Evolutionary conservation across 2,888 invertebrate species (phyloP).

Genomic region (Subacronicta megacephala): DNA sequence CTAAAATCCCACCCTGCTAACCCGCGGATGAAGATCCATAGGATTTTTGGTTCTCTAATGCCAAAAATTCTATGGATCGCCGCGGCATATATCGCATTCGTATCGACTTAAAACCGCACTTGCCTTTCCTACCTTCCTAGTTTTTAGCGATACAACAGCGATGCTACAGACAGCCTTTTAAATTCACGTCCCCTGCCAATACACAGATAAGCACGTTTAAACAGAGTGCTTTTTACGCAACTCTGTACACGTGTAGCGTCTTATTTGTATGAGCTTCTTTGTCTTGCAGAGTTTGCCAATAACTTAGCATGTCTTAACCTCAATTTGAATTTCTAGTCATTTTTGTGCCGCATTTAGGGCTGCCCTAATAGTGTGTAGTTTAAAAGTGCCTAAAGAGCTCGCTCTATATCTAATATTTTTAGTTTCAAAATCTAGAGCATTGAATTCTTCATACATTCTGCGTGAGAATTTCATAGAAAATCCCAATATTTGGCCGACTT

Average conservation of each 20-base stretch:
- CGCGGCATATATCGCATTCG: too few species aligned
- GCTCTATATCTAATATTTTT: too few species aligned
- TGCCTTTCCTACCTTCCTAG: too few species aligned
- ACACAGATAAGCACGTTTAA: conserved; percentile 45
- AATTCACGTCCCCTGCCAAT: conserved; percentile 29
- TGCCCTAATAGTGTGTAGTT: neutral
- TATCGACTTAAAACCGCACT: too few species aligned
- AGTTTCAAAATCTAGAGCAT: too few species aligned
- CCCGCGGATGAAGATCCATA: too few species aligned
- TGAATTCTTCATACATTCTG: too few species aligned
- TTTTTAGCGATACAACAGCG: conserved; percentile 1
- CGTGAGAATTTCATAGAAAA: too few species aligned
- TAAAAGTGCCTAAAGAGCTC: neutral
- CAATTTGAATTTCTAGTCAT: conserved; percentile 36
- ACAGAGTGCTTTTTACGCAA: conserved; percentile 50
- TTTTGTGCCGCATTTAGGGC: conserved; percentile 26
- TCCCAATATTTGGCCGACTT: too few species aligned
- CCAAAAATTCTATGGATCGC: too few species aligned
- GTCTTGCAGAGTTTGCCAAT: conserved; percentile 50
- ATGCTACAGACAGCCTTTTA: neutral
- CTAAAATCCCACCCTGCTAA: too few species aligned
- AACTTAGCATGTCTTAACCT: conserved; percentile 54
- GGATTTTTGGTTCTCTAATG: too few species aligned
- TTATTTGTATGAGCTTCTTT: conserved; percentile 55
- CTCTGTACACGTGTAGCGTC: conserved; percentile 45